Conservation (phyloP, 2,888 invertebrate species). For the Torymus auratus region DNA sequence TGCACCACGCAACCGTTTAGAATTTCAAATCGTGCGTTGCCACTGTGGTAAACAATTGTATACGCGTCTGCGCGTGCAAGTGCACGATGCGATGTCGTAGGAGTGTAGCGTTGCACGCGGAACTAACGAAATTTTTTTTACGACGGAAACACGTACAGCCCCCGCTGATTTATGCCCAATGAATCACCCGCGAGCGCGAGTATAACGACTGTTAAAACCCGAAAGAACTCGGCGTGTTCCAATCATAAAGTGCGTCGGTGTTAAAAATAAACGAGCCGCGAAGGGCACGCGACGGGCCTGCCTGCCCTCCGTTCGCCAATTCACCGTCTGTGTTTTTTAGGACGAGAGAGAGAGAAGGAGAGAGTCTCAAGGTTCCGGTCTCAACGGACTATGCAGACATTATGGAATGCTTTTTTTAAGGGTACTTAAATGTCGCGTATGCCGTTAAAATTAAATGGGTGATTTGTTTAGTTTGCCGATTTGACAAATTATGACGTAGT, state of each 20-base stretch:
- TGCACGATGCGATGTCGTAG: neutral
- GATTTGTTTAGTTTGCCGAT: too few species aligned
- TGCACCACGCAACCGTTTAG: slow-evolving; percentile 16
- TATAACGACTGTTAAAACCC: slow-evolving; percentile 7
- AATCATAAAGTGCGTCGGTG: slow-evolving; percentile 39
- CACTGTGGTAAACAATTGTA: slow-evolving; percentile 14
- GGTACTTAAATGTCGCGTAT: too few species aligned
- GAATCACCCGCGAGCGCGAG: slow-evolving; percentile 19
- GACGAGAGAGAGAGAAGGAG: too few species aligned
- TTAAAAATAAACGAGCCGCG: slow-evolving; percentile 53
- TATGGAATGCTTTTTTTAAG: too few species aligned
- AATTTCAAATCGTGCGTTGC: slow-evolving; percentile 36
- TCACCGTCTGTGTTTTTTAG: neutral
- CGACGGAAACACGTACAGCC: neutral
- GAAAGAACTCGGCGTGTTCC: slow-evolving; percentile 17
- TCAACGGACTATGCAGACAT: too few species aligned
- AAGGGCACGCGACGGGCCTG: slow-evolving; percentile 26
- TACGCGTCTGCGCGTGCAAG: neutral
- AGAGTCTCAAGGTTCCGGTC: neutral
- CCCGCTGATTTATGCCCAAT: slow-evolving; percentile 38
- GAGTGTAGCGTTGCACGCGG: neutral
- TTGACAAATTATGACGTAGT: too few species aligned
- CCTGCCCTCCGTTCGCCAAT: slow-evolving; percentile 29
- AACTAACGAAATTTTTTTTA: slow-evolving; percentile 27
- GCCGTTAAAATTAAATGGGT: too few species aligned